Conservation (phyloP, 2,113 vertebrate genomes). For the Phalacrocorax carbo region DNA sequence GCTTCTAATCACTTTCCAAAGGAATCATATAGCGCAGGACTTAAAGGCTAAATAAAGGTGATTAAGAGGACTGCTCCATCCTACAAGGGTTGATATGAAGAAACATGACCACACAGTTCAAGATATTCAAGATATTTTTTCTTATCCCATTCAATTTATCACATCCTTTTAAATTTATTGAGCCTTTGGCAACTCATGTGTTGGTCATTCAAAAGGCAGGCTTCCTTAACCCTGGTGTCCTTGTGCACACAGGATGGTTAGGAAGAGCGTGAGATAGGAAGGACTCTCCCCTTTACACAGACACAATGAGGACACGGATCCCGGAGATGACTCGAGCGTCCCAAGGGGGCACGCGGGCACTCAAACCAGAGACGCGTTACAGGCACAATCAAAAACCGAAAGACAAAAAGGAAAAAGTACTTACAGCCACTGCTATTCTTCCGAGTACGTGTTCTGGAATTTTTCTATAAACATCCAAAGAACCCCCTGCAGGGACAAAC, state of each 20-base stretch:
- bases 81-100: not conserved
- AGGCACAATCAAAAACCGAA: rapidly evolving
- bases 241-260: not conserved
- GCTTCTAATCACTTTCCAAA: not conserved
- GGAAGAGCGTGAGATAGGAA: not conserved
- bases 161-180: not conserved
- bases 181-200: not conserved
- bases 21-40: not conserved
- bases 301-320: not conserved
- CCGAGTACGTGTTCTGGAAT: constrained; percentile 94
- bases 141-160: not conserved
- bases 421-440: constrained; percentile 93
- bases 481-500: constrained; percentile 85
- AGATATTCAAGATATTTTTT: not conserved
- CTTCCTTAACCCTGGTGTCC: not conserved
- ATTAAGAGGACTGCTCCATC: not conserved
- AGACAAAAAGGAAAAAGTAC: constrained; percentile 48
- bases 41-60: not conserved
- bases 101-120: not conserved
- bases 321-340: not conserved
- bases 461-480: constrained; percentile 93
- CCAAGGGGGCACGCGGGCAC: rapidly evolving
- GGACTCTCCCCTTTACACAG: not conserved
- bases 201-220: not conserved
- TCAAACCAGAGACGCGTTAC: not conserved